Conservation (phyloP, 2,113 vertebrate genomes). For the Bufo gargarizans region DNA sequence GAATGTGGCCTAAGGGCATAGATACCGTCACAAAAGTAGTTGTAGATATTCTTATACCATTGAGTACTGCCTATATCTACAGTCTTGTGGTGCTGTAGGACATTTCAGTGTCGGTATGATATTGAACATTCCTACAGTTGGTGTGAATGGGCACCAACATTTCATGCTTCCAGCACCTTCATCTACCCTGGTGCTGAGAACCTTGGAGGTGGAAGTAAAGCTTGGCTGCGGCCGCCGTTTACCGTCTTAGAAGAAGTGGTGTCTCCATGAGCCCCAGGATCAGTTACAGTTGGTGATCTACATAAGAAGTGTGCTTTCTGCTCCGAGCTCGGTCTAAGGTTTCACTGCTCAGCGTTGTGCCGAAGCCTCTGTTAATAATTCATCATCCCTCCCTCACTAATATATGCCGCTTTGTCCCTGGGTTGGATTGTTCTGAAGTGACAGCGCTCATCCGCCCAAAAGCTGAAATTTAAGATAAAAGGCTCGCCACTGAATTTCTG, state of each 20-base stretch:
- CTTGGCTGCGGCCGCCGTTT: not conserved
- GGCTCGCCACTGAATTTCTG: not conserved
- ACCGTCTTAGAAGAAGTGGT: not conserved
- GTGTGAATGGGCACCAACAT: not conserved
- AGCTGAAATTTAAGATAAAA: not conserved
- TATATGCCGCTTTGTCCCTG: not conserved
- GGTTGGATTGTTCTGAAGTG: not conserved
- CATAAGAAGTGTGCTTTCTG: not conserved
- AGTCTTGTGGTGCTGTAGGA: too few relatives aligned
- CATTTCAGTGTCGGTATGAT: too few relatives aligned
- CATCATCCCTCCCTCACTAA: not conserved
- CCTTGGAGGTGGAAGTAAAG: not conserved
- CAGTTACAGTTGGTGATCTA: not conserved
- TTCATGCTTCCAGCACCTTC: not conserved
- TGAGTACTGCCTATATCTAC: too few relatives aligned
- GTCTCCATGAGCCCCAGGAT: slow-evolving; percentile 11
- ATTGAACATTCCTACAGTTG: too few relatives aligned
- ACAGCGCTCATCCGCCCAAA: not conserved
- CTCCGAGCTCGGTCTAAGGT: slow-evolving; percentile 17
- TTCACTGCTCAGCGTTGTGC: slow-evolving; percentile 1
- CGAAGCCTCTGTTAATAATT: slow-evolving; percentile 35
- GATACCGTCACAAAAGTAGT: too few relatives aligned
- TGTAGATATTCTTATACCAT: too few relatives aligned
- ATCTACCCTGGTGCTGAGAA: not conserved
- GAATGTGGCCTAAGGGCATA: too few relatives aligned